Percentiles rank a stretch among this genome's conserved stretches.
These are phyloP conservation scores for Meda fulgida DNA, from an alignment of 2,797 vertebrate genomes.

Conservation along the genomic window DNA sequence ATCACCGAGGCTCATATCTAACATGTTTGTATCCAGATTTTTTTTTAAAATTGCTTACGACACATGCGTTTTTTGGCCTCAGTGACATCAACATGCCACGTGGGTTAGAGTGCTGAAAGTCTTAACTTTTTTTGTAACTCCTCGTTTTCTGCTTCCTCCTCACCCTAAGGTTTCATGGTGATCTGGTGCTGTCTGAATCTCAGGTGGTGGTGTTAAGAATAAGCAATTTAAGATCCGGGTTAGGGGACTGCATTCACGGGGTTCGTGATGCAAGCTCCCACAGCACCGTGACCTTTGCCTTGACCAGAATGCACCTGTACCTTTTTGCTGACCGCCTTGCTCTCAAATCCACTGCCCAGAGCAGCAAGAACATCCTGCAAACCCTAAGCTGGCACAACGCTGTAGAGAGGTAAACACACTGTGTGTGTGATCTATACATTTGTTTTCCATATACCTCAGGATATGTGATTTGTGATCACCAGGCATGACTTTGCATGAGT, in stretches of 20 bases:
- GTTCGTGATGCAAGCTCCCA: slow-evolving; percentile 84
- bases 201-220: slow-evolving; percentile 80
- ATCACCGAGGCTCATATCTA: neutral
- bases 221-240: slow-evolving; percentile 75
- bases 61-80: neutral
- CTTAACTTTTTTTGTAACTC: neutral
- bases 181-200: slow-evolving; percentile 81
- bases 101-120: neutral
- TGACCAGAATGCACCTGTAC: slow-evolving; percentile 87
- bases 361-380: slow-evolving; percentile 76
- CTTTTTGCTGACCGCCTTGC: slow-evolving; percentile 86
- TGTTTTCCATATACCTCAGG: neutral
- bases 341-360: slow-evolving; percentile 73
- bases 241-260: slow-evolving; percentile 85
- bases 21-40: neutral
- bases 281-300: slow-evolving; percentile 82
- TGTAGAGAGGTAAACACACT: slow-evolving; percentile 82
- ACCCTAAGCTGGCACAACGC: slow-evolving; percentile 83
- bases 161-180: slow-evolving; percentile 46
- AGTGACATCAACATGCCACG: neutral
- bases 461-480: slow-evolving; percentile 26
- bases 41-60: neutral
- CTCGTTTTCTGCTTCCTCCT: slow-evolving; percentile 17
- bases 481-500: slow-evolving; percentile 16
- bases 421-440: slow-evolving; percentile 18